Evolutionary conservation across 2,888 invertebrate genomes (phyloP).

Genomic region (Thecocarcelia acutangulata): DNA sequence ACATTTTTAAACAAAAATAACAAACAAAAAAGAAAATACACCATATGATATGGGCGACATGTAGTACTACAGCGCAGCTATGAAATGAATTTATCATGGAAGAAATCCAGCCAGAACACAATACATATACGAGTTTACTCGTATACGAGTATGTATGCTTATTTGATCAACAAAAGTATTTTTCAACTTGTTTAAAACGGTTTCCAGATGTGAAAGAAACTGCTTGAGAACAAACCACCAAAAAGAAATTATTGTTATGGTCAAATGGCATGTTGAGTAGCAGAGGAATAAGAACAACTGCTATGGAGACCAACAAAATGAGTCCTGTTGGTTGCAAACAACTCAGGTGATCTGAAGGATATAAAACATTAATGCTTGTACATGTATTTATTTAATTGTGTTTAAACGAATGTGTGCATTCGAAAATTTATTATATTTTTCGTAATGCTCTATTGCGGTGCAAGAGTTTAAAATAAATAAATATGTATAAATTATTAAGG

Average conservation of each 20-base stretch:
- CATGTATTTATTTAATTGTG: background rate
- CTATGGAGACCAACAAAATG: conserved; percentile 16
- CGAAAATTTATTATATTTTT: conserved; percentile 11
- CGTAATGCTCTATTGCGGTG: conserved; percentile 43
- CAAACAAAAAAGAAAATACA: background rate
- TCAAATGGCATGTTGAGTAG: conserved; percentile 56
- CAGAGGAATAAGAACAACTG: conserved; percentile 1
- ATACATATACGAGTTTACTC: no score
- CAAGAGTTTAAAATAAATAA: conserved; percentile 55
- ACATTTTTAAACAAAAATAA: conserved; percentile 45
- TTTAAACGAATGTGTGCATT: background rate
- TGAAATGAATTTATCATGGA: background rate
- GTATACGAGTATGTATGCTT: conserved; percentile 34
- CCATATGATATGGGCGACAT: background rate
- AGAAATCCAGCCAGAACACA: conserved; percentile 34
- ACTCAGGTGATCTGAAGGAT: conserved; percentile 67
- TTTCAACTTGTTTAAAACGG: conserved; percentile 21
- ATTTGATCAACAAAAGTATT: conserved; percentile 48
- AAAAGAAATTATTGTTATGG: conserved; percentile 59
- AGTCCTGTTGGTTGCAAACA: conserved; percentile 39
- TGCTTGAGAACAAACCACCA: conserved; percentile 6
- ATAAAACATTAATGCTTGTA: conserved; percentile 51
- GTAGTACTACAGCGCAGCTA: background rate
- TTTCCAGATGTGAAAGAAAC: conserved; percentile 26
- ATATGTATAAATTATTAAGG: conserved; percentile 49